Evolutionary conservation across 2,113 vertebrate species (phyloP).

Genomic region (Calypte anna): DNA sequence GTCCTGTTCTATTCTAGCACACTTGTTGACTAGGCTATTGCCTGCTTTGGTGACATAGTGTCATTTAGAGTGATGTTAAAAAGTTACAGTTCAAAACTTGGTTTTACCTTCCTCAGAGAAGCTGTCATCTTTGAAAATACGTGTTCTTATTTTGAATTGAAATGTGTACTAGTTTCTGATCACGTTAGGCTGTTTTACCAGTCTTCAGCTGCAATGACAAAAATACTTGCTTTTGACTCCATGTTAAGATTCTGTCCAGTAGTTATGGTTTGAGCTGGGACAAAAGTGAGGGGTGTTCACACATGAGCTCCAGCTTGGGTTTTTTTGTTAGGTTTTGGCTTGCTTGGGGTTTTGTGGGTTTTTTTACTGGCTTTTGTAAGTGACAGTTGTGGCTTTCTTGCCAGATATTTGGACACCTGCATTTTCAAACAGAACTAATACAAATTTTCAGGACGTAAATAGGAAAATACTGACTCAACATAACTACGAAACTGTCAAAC

Average conservation of each 20-base stretch:
- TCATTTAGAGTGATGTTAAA: background rate
- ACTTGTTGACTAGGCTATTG: background rate
- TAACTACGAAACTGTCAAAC: background rate
- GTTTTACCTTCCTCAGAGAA: background rate
- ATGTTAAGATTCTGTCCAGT: background rate
- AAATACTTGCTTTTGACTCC: background rate
- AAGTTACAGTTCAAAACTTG: too few species aligned
- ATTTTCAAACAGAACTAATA: background rate
- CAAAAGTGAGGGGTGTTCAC: background rate
- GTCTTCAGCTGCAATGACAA: background rate
- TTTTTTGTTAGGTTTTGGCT: background rate
- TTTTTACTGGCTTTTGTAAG: background rate
- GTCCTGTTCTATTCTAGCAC: background rate
- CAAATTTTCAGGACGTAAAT: background rate
- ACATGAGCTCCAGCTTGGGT: background rate
- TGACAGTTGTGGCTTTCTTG: background rate
- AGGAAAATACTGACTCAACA: background rate
- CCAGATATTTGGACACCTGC: background rate
- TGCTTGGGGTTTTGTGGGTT: background rate
- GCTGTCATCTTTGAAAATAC: background rate
- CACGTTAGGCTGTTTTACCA: background rate
- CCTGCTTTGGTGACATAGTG: background rate
- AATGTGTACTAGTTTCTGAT: background rate
- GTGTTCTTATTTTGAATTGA: background rate
- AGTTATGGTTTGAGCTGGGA: background rate